These are phyloP conservation scores for Sphaerophoria taeniata DNA, from an alignment of 2,888 invertebrate genomes.

Conservation along the genomic window DNA sequence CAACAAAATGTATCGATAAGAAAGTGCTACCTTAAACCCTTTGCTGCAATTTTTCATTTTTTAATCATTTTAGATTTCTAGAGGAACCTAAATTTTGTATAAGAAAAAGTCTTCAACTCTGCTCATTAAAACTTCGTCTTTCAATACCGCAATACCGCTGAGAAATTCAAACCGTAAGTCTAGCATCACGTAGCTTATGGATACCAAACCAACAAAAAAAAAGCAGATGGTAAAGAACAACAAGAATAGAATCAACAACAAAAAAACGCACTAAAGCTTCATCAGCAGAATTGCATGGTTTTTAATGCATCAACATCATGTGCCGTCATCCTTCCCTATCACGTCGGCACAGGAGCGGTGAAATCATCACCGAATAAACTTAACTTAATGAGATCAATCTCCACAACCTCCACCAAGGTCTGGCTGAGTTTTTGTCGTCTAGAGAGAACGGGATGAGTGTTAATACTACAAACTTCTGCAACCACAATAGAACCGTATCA, in stretches of 20 bases:
- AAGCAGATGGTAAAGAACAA: neutral
- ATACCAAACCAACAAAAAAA: neutral
- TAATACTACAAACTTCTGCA: conserved; percentile 2
- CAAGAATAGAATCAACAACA: neutral
- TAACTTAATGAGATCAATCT: conserved; percentile 67
- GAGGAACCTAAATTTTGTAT: conserved; percentile 20
- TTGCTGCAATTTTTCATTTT: neutral
- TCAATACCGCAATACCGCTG: neutral
- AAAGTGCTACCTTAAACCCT: neutral
- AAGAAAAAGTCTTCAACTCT: conserved; percentile 28
- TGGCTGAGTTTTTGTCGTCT: conserved; percentile 28
- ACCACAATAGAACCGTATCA: conserved; percentile 6
- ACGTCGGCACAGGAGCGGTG: neutral
- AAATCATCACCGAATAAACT: conserved; percentile 64
- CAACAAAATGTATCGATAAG: too few relatives aligned
- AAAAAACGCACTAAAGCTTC: conserved; percentile 10
- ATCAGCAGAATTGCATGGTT: conserved; percentile 38
- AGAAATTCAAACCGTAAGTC: conserved; percentile 29
- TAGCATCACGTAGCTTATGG: neutral
- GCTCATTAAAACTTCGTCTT: conserved; percentile 61
- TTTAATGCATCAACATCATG: conserved; percentile 28
- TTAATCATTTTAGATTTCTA: conserved; percentile 40
- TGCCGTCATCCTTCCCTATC: conserved; percentile 40
- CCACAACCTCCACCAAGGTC: conserved; percentile 59
- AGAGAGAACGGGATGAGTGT: neutral